Conservation (phyloP, 1,140 invertebrate genomes). For the Drosophila elegans region DNA sequence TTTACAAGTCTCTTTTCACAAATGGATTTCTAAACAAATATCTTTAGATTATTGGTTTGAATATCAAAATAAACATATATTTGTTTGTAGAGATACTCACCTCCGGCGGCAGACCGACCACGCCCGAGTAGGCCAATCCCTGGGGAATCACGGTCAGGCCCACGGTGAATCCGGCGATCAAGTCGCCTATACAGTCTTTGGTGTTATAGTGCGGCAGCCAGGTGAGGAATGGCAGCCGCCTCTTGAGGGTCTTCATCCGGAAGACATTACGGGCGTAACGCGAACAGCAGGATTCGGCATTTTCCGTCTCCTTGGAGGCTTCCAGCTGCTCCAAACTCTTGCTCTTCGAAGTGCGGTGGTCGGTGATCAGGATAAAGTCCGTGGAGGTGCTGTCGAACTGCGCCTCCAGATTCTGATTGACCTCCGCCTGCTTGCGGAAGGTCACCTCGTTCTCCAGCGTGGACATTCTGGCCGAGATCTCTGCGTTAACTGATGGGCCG, state of each 20-base stretch:
- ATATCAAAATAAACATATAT: not conserved
- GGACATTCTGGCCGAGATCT: conserved; percentile 69
- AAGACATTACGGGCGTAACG: conserved; percentile 53
- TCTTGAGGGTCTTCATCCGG: conserved; percentile 88
- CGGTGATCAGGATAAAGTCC: conserved; percentile 76
- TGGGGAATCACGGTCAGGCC: conserved; percentile 94
- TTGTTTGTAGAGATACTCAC: conserved; percentile 33
- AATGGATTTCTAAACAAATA: too few species aligned
- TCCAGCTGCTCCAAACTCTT: conserved; percentile 73
- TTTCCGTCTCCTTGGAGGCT: conserved; percentile 40
- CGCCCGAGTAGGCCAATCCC: conserved; percentile 93
- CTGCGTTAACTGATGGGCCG: conserved; percentile 28
- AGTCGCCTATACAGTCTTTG: conserved; percentile 88
- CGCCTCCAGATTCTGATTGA: conserved; percentile 62
- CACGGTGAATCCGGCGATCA: conserved; percentile 94
- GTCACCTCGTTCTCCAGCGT: conserved; percentile 72
- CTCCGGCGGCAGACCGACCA: conserved; percentile 91
- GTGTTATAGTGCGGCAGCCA: conserved; percentile 91
- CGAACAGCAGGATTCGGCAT: conserved; percentile 42
- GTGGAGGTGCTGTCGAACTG: conserved; percentile 68
- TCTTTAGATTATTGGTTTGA: too few species aligned
- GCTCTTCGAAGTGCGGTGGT: conserved; percentile 75
- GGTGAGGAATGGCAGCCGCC: conserved; percentile 89
- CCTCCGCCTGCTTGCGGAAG: conserved; percentile 73
- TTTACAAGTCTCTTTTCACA: not conserved